phyloP scores from a whole-genome alignment of 2,888 invertebrate genomes.

The Drosophila quinaria region DNA sequence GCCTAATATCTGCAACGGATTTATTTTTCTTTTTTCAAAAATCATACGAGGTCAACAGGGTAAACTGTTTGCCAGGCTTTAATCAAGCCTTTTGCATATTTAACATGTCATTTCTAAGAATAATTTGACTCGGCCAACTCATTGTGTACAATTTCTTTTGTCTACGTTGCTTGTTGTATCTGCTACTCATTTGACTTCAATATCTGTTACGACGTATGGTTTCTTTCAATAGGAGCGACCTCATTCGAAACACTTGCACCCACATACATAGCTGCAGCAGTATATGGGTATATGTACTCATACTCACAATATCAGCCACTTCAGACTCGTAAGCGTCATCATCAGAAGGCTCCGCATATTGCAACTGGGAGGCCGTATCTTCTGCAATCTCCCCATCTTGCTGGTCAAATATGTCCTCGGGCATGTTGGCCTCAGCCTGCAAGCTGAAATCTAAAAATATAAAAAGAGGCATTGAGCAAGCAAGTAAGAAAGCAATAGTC shows the following conservation, averaged over 20 bases:
- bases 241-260: conserved; percentile 53
- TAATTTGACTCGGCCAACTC: conserved; percentile 58
- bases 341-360: conserved; percentile 58
- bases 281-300: background rate
- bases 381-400: conserved; percentile 68
- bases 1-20: background rate
- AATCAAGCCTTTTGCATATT: conserved; percentile 32
- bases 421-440: conserved; percentile 82
- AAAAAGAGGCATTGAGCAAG: conserved; percentile 13
- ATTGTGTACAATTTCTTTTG: conserved; percentile 55
- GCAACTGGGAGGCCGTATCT: conserved; percentile 64
- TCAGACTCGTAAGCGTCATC: conserved; percentile 66
- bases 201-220: background rate
- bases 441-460: conserved; percentile 81
- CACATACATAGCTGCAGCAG: conserved; percentile 1
- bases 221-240: conserved; percentile 66
- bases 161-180: background rate
- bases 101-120: conserved; percentile 27
- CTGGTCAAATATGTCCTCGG: conserved; percentile 83
- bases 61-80: background rate
- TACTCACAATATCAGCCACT: conserved; percentile 81
- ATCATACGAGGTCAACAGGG: background rate
- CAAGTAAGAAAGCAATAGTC: background rate
- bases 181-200: conserved; percentile 6
- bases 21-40: background rate